Conservation (phyloP, 2,113 vertebrate genomes). For the Seriola quinqueradiata region DNA sequence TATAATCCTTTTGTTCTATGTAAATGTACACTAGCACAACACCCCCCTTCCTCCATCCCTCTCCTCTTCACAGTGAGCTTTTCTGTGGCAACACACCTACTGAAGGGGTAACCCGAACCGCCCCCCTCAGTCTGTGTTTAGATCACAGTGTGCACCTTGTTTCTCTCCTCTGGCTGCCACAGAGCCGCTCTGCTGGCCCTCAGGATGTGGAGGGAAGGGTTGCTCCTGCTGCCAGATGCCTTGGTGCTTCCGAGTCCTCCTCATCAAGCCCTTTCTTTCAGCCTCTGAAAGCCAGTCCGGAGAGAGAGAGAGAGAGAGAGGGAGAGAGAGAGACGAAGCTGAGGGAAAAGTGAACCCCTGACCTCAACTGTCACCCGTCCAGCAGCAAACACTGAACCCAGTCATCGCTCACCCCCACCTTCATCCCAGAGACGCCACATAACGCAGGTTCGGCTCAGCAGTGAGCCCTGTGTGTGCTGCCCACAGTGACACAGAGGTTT, state of each 20-base stretch:
- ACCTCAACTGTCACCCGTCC: conserved; percentile 73
- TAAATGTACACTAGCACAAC: conserved; percentile 19
- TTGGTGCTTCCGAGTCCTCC: conserved; percentile 65
- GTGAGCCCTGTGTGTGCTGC: conserved; percentile 19
- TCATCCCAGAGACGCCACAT: conserved; percentile 27
- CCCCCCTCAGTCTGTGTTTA: conserved; percentile 46
- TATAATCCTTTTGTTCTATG: conserved; percentile 46
- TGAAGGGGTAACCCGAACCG: conserved; percentile 67
- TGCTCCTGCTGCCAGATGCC: conserved; percentile 67
- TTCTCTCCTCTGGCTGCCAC: conserved; percentile 64
- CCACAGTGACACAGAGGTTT: conserved; percentile 11
- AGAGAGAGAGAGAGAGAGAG: conserved; percentile 48
- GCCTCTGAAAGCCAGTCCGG: conserved; percentile 46
- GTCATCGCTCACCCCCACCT: conserved; percentile 52
- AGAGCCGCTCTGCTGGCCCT: conserved; percentile 69
- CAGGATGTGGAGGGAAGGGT: conserved; percentile 80
- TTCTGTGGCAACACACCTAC: conserved; percentile 71
- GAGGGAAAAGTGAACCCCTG: conserved; percentile 65
- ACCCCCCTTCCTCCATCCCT: conserved; percentile 29
- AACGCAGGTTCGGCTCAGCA: conserved; percentile 41
- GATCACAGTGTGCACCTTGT: conserved; percentile 85
- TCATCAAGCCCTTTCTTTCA: conserved; percentile 70
- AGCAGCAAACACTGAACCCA: conserved; percentile 69
- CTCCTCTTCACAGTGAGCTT: conserved; percentile 68
- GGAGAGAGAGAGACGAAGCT: conserved; percentile 54